Base-by-base conservation (phyloP, 1,140 invertebrate species). In the Cataglyphis hispanica region DNA sequence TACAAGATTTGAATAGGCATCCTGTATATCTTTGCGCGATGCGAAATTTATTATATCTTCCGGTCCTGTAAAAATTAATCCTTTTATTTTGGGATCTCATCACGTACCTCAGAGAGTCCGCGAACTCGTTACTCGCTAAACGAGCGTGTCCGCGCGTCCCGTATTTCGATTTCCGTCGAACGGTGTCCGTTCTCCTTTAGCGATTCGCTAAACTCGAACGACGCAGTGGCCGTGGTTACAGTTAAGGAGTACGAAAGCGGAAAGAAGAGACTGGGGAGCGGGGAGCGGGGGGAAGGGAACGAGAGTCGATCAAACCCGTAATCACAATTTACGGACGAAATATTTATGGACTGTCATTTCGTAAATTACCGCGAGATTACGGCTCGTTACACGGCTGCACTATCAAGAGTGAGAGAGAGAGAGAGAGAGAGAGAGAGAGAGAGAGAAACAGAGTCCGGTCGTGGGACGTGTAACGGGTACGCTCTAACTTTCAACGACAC, bases 341-440 rank as follows among this genome's bases (percentile, higher is more conserved):
- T 89, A 90, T 90, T 89, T 89, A 90, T 85, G 86, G 66, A 89
- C 89, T 90, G 89, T 85, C 88, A 90, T 90, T 90, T 90, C 22
- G 88, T 83, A 90, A 90, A 90, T 90, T 89, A 90, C 88, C 64
- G 58, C 61, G 67, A 76, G 88, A 89, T 89, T 89, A 89, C 77
- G 61, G 85, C 87, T 89, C 85, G 87, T 89, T 89, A 86, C 84
- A 72, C 76, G 75, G 75, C 75, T 76, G 70, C 83, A 63, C 76
- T 60, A 16, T 84, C 11, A 37, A 22, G n/a, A 34, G 19, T 34
- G 75, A 78, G 40, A 58, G 22, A 67, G 63, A 80, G 27, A 84
- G 75, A 77, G 37, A 31, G 11, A 40, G 58, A 61, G 27, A 16
- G 74, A 46, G 11, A 25, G 8, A 56, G 31, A 31, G 34, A 40